Conservation (phyloP, 2,888 invertebrate genomes). For the Melipona beecheii region DNA sequence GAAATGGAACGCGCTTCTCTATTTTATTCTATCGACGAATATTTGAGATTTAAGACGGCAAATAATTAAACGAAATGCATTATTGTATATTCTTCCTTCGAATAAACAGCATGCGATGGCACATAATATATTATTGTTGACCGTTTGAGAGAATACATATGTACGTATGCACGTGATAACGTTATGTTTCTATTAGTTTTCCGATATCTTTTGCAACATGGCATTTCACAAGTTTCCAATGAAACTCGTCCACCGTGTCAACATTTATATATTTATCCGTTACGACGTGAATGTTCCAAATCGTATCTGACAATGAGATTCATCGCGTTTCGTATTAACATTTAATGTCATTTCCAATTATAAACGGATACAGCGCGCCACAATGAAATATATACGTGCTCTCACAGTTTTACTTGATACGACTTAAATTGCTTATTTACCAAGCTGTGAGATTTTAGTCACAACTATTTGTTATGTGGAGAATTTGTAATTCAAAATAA, state of each 20-base stretch:
- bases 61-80: not conserved
- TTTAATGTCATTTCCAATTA: slow-evolving; percentile 13
- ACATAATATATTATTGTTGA: not conserved
- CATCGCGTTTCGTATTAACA: not conserved
- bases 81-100: not conserved
- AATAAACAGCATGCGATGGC: not conserved
- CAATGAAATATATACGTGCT: not conserved
- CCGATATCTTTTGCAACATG: slow-evolving; percentile 6
- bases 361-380: not conserved
- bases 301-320: slow-evolving; percentile 2
- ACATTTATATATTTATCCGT: not conserved
- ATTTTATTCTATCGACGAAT: not conserved
- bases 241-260: not conserved
- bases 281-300: not conserved
- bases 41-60: not conserved
- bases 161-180: not conserved
- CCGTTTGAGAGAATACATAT: not conserved
- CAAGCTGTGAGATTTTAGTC: not conserved
- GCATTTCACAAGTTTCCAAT: not conserved
- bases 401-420: not conserved
- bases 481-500: not conserved
- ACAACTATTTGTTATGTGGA: not conserved
- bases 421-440: not conserved
- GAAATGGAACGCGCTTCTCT: too few species aligned
- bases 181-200: not conserved